Conservation (phyloP, 1,140 invertebrate species). For the Pseudobourletiella spinata region DNA sequence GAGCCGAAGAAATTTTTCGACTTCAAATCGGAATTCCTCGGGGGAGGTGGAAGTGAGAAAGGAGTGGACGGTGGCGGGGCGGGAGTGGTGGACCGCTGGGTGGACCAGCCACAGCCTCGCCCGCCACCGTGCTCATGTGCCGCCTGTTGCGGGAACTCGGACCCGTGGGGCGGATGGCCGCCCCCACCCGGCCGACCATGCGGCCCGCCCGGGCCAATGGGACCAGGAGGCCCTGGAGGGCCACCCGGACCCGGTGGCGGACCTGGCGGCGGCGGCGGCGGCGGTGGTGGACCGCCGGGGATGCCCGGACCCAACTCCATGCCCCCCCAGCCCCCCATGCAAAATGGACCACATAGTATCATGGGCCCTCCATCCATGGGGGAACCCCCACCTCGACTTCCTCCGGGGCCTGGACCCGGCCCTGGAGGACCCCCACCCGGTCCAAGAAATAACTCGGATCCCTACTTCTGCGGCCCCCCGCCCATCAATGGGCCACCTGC, state of each 20-base stretch:
- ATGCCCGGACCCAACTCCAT: slow-evolving; percentile 26
- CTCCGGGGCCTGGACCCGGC: slow-evolving; percentile 25
- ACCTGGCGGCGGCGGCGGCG: slow-evolving; percentile 26
- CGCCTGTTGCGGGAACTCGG: slow-evolving; percentile 30
- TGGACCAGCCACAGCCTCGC: slow-evolving; percentile 30
- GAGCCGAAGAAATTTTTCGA: slow-evolving; percentile 36
- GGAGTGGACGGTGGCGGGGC: slow-evolving; percentile 34
- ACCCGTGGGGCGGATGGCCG: slow-evolving; percentile 30
- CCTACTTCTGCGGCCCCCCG: slow-evolving; percentile 38
- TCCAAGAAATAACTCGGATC: slow-evolving; percentile 37
- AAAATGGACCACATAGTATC: slow-evolving; percentile 34
- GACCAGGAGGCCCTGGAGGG: slow-evolving; percentile 34
- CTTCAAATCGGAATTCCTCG: slow-evolving; percentile 34
- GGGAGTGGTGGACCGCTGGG: slow-evolving; percentile 34
- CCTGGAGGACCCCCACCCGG: slow-evolving; percentile 17
- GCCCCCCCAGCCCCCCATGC: slow-evolving; percentile 29
- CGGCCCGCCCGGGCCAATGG: slow-evolving; percentile 31
- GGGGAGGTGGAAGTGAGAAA: slow-evolving; percentile 31
- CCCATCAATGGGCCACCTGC: slow-evolving; percentile 27
- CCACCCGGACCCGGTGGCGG: slow-evolving; percentile 17
- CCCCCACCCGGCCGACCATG: slow-evolving; percentile 20
- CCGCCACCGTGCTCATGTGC: slow-evolving; percentile 34
- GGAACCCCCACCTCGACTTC: slow-evolving; percentile 34
- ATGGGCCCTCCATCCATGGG: slow-evolving; percentile 34
- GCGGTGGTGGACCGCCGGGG: slow-evolving; percentile 24